These are phyloP conservation scores for Diachrysia chrysitis DNA, from an alignment of 2,888 invertebrate species.

Conservation along the genomic window DNA sequence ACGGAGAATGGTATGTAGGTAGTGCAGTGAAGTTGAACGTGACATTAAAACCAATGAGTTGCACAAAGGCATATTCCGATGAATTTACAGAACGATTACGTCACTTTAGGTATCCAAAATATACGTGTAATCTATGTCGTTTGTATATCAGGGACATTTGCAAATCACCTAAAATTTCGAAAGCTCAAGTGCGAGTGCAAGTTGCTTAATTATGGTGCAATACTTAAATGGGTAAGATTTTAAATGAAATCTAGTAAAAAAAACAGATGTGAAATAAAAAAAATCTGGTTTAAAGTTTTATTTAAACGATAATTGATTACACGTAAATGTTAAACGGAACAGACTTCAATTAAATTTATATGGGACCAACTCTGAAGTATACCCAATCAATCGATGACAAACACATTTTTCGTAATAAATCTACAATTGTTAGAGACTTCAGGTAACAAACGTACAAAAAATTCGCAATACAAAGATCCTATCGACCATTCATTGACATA, in stretches of 20 bases:
- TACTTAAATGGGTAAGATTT: not conserved
- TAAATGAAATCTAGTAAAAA: not conserved
- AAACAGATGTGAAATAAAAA: not conserved
- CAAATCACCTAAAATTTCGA: not conserved
- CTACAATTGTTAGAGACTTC: no score
- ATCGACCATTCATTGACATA: constrained; percentile 16
- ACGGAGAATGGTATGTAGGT: constrained; percentile 42
- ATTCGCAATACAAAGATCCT: constrained; percentile 13
- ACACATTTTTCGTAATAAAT: no score
- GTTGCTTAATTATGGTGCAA: not conserved
- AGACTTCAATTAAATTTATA: no score
- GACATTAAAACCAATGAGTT: constrained; percentile 57
- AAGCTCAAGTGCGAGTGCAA: not conserved
- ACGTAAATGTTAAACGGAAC: no score
- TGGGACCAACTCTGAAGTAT: no score
- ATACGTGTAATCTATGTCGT: constrained; percentile 11
- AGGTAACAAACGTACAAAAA: no score
- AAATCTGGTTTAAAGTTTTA: constrained; percentile 57
- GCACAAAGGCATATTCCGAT: constrained; percentile 51
- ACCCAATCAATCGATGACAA: no score
- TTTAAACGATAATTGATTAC: no score
- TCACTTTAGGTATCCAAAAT: constrained; percentile 31
- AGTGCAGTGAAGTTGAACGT: constrained; percentile 52
- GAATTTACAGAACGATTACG: constrained; percentile 47
- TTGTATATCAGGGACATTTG: not conserved